Base-by-base conservation (phyloP, 30 jellyfish, hydroid and myxozoan genomes). In the Haliclystus octoradiatus region DNA sequence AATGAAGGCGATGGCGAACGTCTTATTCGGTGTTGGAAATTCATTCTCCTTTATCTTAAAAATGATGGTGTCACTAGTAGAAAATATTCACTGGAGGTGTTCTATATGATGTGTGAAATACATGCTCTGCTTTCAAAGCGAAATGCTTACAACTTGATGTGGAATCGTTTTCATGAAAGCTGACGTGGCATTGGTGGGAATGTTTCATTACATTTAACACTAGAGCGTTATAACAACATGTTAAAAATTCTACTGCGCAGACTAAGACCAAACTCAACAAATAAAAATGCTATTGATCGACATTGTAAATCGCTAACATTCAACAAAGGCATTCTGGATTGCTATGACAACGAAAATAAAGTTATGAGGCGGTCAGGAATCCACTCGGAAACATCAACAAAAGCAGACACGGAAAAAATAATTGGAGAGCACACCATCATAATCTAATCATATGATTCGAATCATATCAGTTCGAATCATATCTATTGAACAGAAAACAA, bases 1-100 rank as follows among this genome's bases (percentile, higher is more conserved):
- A 23, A 28, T 32, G 76, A 66, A 66, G 76, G 76, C 13, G 76
- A 66, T 66, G 76, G 76, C 2, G 71, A 13, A 5, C 60, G 60
- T 15, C n/a, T 30, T 7, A 4, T 63, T 9, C 73, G 73, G 13
- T 26, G 66, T 25, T 66, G 76, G 76, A 66, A 66, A 33, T 66
- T 66, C 28, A 23, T 34, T 28, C 70, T 66, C 4, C 76, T 4
- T 19, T 66, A 66, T 33, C 25, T 66, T 7, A 2, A 15, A 33
- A 13, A 66, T 15, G 76, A 66, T 35, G 76, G 76, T 2, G 29
- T 70, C 13, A 7, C 31, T 29, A 66, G 79, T 50, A 33, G 72
- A 12, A 66, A 66, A 33, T 66, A 66, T 34, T 70, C 76, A 7
- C 4, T 66, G 4, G 76, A 66, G 65, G 65, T n/a, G 13, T 28